Base-by-base conservation (phyloP, 2,113 vertebrate species). In the Perca fluviatilis region DNA sequence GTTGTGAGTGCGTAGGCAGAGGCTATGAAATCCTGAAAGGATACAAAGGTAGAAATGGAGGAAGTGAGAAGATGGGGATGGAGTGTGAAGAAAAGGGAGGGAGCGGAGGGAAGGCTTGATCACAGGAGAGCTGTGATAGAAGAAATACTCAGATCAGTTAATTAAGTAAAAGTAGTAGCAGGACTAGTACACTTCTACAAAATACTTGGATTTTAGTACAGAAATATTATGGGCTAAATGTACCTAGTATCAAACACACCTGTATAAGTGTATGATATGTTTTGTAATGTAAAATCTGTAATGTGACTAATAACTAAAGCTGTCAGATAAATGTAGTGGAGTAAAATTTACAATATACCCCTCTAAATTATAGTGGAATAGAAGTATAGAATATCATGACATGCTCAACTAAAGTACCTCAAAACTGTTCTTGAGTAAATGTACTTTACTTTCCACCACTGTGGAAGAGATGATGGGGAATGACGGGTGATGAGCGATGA, bases 1-100 rank as follows among this genome's bases (percentile, higher is more conserved):
- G 64, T 49, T 82, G 77, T 25, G 51, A 74, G 33, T 60, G 88
- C 2, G 88, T 82, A 81, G 79, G 80, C 27, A 70, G 56, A 33
- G 36, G 63, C 60, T 83, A 57, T 77, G 82, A 88, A 72, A 90
- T 86, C 68, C 76, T 69, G 60, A 85, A 84, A 79, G 69, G 77
- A 70, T 69, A 53, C 9, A 16, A 54, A 82, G 81, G 85, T 81
- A 86, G 86, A 82, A 85, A 82, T 70, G 66, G 82, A 91, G 80
- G 90, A 89, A 87, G 90, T 80, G 86, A 85, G 83, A 77, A 82
- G 70, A 83, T 23, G 36, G 74, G 74, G 79, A 88, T 46, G 43
- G 72, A 83, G 90, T 89, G 90, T 86, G 88, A 92, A 89, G 80
- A 84, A 72, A 53, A 30, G 61, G 60, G 67, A 79, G 81, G 54